Evolutionary conservation across 2,113 vertebrate species (phyloP).

Genomic region (Carlito syrichta): DNA sequence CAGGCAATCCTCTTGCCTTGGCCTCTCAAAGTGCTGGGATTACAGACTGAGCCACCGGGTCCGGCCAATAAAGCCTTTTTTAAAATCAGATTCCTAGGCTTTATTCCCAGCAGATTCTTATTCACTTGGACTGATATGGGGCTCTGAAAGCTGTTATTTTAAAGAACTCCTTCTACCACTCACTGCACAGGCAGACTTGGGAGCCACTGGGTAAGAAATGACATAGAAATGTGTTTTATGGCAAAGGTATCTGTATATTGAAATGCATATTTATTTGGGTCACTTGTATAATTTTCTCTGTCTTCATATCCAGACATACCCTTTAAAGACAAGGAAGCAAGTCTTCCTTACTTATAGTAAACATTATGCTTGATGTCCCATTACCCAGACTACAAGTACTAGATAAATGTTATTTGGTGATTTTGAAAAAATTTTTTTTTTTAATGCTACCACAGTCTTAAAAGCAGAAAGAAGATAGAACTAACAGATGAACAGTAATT

Average conservation of each 20-base stretch:
- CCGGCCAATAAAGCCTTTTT: too few relatives aligned
- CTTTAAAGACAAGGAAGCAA: neutral
- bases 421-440: neutral
- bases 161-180: neutral
- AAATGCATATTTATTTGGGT: neutral
- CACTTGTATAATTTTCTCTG: neutral
- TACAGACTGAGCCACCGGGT: too few relatives aligned
- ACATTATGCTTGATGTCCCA: neutral
- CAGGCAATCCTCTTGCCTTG: too few relatives aligned
- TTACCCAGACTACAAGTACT: neutral
- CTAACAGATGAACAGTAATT: neutral
- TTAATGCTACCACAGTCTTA: neutral
- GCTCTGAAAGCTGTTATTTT: neutral
- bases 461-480: conserved; percentile 63
- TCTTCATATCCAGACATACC: neutral
- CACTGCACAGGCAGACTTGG: neutral
- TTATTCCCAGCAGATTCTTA: neutral
- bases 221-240: neutral
- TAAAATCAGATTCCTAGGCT: neutral
- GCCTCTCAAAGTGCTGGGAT: too few relatives aligned
- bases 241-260: neutral
- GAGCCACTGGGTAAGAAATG: neutral
- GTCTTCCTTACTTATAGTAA: neutral
- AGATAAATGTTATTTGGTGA: neutral
- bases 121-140: neutral